These are phyloP conservation scores for Capitulum mitella DNA, from an alignment of 2,888 invertebrate genomes.

Conservation along the genomic window DNA sequence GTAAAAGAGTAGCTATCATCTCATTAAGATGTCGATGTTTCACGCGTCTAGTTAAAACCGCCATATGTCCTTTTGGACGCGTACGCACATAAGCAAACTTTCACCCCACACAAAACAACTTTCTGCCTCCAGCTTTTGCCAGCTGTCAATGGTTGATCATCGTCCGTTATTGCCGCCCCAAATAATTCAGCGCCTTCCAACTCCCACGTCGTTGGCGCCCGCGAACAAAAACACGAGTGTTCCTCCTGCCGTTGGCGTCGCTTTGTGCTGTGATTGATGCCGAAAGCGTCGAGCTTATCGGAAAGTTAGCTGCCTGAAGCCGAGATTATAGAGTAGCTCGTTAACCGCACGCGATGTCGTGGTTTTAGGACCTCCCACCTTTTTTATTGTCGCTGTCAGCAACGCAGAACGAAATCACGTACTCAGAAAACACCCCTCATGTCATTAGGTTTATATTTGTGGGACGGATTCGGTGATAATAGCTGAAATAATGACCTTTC, in stretches of 20 bases:
- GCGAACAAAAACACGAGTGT: background rate
- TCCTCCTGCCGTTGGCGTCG: background rate
- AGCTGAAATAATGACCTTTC: background rate
- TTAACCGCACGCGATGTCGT: background rate
- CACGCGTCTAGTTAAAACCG: too few species aligned
- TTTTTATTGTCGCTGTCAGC: background rate
- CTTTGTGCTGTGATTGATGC: background rate
- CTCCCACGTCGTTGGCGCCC: background rate
- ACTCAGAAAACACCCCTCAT: background rate
- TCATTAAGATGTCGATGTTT: too few species aligned
- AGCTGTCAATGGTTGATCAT: too few species aligned
- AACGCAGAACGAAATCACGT: background rate
- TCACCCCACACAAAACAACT: too few species aligned
- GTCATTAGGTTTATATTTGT: background rate
- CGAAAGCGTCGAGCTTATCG: background rate
- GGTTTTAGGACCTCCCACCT: background rate
- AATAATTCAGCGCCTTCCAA: background rate
- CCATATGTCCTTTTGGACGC: too few species aligned
- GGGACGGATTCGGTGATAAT: background rate
- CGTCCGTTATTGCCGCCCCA: too few species aligned
- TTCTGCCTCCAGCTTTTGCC: too few species aligned
- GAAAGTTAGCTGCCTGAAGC: background rate
- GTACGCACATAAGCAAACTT: too few species aligned
- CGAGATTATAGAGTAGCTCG: background rate
- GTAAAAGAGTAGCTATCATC: too few species aligned